These are phyloP conservation scores for Exocentrus adspersus DNA, from an alignment of 2,888 invertebrate species.

Conservation along the genomic window DNA sequence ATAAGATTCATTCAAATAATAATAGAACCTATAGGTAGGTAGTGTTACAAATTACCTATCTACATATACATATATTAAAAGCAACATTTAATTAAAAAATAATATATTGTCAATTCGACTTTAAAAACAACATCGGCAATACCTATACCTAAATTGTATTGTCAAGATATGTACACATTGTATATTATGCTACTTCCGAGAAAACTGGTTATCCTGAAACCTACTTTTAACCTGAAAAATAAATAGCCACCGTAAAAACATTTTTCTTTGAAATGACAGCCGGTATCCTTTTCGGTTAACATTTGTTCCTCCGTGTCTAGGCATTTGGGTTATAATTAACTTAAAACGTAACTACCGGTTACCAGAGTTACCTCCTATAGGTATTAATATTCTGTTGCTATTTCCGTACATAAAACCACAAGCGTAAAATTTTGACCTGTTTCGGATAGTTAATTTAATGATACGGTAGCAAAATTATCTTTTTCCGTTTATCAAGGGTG, in stretches of 20 bases:
- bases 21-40: too few species aligned
- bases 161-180: constrained; percentile 19
- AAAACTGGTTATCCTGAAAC: constrained; percentile 8
- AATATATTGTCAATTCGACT: too few species aligned
- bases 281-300: constrained; percentile 12
- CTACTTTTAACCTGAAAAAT: constrained; percentile 15
- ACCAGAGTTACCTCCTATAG: constrained; percentile 19
- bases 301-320: constrained; percentile 18
- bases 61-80: too few species aligned
- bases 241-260: constrained; percentile 21
- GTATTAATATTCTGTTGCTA: constrained; percentile 29
- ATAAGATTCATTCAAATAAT: too few species aligned
- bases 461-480: constrained; percentile 26
- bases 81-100: too few species aligned
- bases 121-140: not conserved
- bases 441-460: constrained; percentile 23
- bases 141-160: constrained; percentile 2
- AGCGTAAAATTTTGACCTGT: constrained; percentile 23
- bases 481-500: constrained; percentile 20
- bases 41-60: too few species aligned
- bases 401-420: constrained; percentile 28
- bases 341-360: constrained; percentile 29
- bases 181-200: constrained; percentile 18
- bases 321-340: constrained; percentile 26
- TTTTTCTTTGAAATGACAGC: constrained; percentile 24